Base-by-base conservation (phyloP, 2,113 vertebrate species). In the Podarcis raffonei region DNA sequence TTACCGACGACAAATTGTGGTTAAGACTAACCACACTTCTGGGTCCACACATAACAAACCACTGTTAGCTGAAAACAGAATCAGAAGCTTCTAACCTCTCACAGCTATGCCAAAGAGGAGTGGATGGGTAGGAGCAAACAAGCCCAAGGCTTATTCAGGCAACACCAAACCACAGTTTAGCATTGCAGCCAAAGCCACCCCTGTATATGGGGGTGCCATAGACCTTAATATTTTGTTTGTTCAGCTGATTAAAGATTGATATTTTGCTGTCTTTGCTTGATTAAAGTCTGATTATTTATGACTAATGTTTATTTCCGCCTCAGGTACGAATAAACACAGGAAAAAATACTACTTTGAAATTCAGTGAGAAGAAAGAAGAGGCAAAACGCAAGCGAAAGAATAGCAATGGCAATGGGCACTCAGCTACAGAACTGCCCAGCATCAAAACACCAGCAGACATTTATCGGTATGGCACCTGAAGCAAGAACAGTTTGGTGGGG, bases 241-340 rank as follows among this genome's bases (percentile, higher is more conserved):
- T 30, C 23, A 2, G 0, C 57, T 57, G 32, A 83, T 83, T 83
- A 83, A 35, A 83, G 6, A 32, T 20, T 72, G 71, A 72, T 4
- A n/a, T 74, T n/a, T 74, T 74, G 13, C 32, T 15, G 6, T 32
- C 72, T 72, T 85, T 80, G 30, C 59, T 83, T 91, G 53, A 82
- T 91, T 66, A 92, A 92, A 62, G 75, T 69, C 66, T 82, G 35
- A 37, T 81, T 84, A 32, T 83, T 82, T 88, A 90, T 87, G 48
- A 74, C 93, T 91, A 23, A 48, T 91, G 92, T 94, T 81, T 92
- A 53, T 95, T 94, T 82, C 69, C 87, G 93, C 94, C 95, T 91
- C 95, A 99, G 99, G 98, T 99, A 89, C 98, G 99, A 95, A 99
- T 99, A 96, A 99, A 99, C 96, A 99, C 98, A 39, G 98, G 98